Base-by-base conservation (phyloP, 2,113 vertebrate genomes). In the Pterocles gutturalis region DNA sequence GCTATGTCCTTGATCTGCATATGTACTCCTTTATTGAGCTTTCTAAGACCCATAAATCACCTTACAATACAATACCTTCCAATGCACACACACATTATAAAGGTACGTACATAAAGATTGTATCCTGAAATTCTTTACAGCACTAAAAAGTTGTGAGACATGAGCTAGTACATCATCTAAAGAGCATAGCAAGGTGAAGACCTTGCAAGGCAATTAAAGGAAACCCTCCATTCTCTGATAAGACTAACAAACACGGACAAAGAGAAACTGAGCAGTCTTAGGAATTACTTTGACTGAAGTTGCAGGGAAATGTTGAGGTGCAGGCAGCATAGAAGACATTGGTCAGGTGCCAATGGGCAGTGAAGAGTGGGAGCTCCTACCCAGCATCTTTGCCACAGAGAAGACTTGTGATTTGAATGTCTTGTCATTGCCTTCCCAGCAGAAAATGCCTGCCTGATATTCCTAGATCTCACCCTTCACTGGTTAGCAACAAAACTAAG, bases 31-130 rank as follows among this genome's bases (percentile, higher is more conserved):
- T 97, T 96, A 97, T 87, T 95, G 88, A 93, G 90, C 70, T 92
- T 93, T 96, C 76, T 48, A 87, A 76, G 67, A 87, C 33, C 53
- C 60, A 97, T 97, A 96, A 97, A 97, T 96, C 97, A 92, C 80
- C 72, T 84, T 84, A 69, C 45, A 93, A 67, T 89, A 89, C 90
- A 94, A 96, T 93, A 84, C 72, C 76, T 97, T 97, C 86, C 89
- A 95, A 90, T 65, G 55, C 69, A 89, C 69, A 82, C 80, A 94
- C 86, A 81, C 60, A 93, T 95, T 97, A 93, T 61, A 89, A 65
- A 79, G 89, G 83, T 94, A 95, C 96, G 93, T 93, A 93, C 80
- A 93, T 75, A 87, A 60, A 97, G 83, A 92, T 81, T 84, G 94
- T 93, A 89, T 94, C 72, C 95, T 93, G 88, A 82, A 96, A 92